Evolutionary conservation across 2,888 invertebrate species (phyloP), one percentile per base, ranked within the genome.

Genomic region (Endomychus coccineus): DNA sequence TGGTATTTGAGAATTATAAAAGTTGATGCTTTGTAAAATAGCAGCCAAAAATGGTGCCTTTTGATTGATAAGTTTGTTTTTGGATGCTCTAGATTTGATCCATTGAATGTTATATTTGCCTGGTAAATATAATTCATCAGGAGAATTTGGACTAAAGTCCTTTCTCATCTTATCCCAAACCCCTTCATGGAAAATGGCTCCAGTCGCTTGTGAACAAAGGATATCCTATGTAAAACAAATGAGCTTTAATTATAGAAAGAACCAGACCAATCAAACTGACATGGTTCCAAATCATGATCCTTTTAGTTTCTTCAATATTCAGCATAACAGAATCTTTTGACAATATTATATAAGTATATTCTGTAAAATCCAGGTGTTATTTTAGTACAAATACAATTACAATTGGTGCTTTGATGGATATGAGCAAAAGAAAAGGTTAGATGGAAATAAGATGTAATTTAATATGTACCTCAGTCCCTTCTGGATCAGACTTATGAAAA

Each of bases 21-120:
- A 40, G 28, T 56, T 52, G 9, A 61, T 39, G 37, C 41, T 54
- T 32, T 57, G 41, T 27, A 63, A 46, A 3, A 58, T 38, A 10
- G 58, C 59, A 9, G 56, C 60, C 35, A 63, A 45, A 50, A 61
- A 62, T 4, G 63, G 62, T 1, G 53, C 55, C 43, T 58, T 59
- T 25, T 54, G 51, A 31, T 55, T 54, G 6, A 50, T 45, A 16
- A 58, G 41, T 36, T 52, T 46, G 27, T 54, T 54, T 9, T 34
- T 34, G 14, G 36, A 38, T 1, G 53, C 53, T 22, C 50, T 49
- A 14, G 42, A 43, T 44, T 60, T 58, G 23, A 59, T 56, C 61
- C 61, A 61, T 4, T 48, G 46, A 28, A 62, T 59, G 34, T 54
- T 58, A 36, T 57, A 61, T 40, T 50, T 52, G 14, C 55, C 53